Evolutionary conservation across 1,140 invertebrate genomes (phyloP), one percentile per base, ranked within the genome.

Genomic region (Plutomurus gul): DNA sequence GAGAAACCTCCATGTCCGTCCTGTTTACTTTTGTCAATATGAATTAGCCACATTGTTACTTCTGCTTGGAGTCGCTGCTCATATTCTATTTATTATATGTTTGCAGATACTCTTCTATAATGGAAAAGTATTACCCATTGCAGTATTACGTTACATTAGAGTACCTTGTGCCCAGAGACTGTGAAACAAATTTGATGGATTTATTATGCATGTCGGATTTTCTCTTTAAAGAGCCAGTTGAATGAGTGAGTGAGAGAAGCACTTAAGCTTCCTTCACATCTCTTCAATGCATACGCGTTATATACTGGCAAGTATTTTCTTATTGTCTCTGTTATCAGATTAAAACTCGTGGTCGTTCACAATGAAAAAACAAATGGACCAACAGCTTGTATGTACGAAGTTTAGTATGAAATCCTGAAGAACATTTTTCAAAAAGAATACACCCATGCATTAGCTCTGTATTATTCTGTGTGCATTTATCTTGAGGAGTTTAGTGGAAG

Each of bases 21-120:
- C 25, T 65, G 56, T 65, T 65, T 65, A 65, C 56, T 65, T 65
- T 36, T 65, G 56, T 65, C 56, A 65, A 65, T 65, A 30, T 65
- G 56, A 65, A 65, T 65, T 65, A 65, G 56, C 56, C 56, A 65
- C 56, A 65, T 65, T 65, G 56, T 65, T 65, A 65, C 30, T 65
- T 65, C 56, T 65, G 30, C 10, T 33, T 60, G 51, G n/a, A 60
- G 51, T 60, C 33, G 16, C 8, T 13, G 22, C 51, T n/a, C n/a
- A n/a, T n/a, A n/a, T n/a, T n/a, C n/a, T n/a, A n/a, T n/a, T n/a
- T n/a, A n/a, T n/a, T n/a, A n/a, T n/a, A n/a, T n/a, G n/a, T n/a
- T n/a, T n/a, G n/a, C n/a, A n/a, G n/a, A n/a, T n/a, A n/a, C n/a
- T n/a, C n/a, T n/a, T n/a, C n/a, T n/a, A n/a, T n/a, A n/a, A n/a